Base-by-base conservation (phyloP, 1,140 invertebrate genomes). In the Neodiprion virginianus region DNA sequence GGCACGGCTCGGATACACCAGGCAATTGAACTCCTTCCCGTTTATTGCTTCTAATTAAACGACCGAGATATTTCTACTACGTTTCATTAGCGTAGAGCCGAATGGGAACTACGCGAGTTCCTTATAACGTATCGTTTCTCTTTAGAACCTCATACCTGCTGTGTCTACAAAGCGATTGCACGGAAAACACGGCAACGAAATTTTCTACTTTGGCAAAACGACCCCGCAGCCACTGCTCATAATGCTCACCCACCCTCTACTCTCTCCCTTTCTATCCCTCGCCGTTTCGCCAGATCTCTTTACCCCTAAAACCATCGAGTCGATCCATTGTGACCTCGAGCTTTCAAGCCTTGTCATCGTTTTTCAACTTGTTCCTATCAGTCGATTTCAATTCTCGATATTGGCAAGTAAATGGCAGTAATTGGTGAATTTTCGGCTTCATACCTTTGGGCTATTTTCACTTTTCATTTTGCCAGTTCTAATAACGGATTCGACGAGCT, bases 11-110 rank as follows among this genome's bases (percentile, higher is more conserved):
- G 81, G 78, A 84, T 85, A 84, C 80, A 81, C 80, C 80, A 78
- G 80, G 79, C 85, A 86, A 87, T 88, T 87, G 85, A 88, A 87
- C 86, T 85, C 80, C 81, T 82, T 61, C 84, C 80, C 87, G 84
- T 87, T 87, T 86, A 87, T 87, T 86, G 85, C 84, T 82, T 85
- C 85, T 85, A 86, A 87, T 88, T 87, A 88, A 88, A 87, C 83
- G 83, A 85, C 82, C 81, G 78, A 87, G 83, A 88, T 87, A 87
- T 87, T 86, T 88, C 83, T 85, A 78, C 82, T 85, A 85, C 84
- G 85, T 88, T 88, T 87, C 85, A 87, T 87, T 88, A 87, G 81
- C 83, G 84, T 83, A 77, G 75, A 81, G 79, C 77, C 79, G 78
- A 85, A 82, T 78, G 53, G 28, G 53, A 61, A 61, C 53, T 61